Base-by-base conservation (phyloP, 2,797 vertebrate species). In the Crocidura indochinensis region DNA sequence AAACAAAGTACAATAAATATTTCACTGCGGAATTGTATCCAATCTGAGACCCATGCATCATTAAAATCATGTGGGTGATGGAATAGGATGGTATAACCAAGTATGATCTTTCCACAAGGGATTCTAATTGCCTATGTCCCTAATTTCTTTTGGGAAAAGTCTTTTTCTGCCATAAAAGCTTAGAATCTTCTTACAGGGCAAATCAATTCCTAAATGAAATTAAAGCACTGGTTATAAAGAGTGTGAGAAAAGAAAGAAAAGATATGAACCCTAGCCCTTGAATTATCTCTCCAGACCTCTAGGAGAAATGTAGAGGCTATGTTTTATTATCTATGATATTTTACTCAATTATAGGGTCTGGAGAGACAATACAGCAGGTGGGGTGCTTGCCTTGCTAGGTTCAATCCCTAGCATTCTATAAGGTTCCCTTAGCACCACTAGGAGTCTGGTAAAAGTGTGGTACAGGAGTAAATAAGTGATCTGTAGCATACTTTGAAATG, bases 391-490 rank as follows among this genome's bases (percentile, higher is more conserved):
- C n/a, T n/a, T n/a, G n/a, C n/a, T n/a, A n/a, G n/a, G n/a, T n/a
- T n/a, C n/a, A n/a, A n/a, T n/a, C n/a, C n/a, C n/a, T n/a, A n/a
- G n/a, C n/a, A n/a, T n/a, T n/a, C n/a, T n/a, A n/a, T n/a, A n/a
- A n/a, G n/a, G n/a, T n/a, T n/a, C n/a, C n/a, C n/a, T n/a, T n/a
- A n/a, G n/a, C n/a, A n/a, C n/a, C n/a, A 19, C 7, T 77, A n/a
- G 14, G n/a, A n/a, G n/a, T 78, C 6, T 68, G 0, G 73, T 73
- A 53, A 56, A 72, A 84, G 26, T n/a, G 44, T 71, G 20, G 87
- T 84, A 81, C 62, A 87, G 74, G 64, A 83, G 8, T 76, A 74
- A 89, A 46, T 67, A 51, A 78, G 46, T 29, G 20, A 27, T 56
- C 29, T 49, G n/a, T 1, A 87, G 17, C 17, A 60, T 10, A 65